These are phyloP conservation scores for Octopus sinensis DNA, from an alignment of 1,140 invertebrate species.

Conservation along the genomic window DNA sequence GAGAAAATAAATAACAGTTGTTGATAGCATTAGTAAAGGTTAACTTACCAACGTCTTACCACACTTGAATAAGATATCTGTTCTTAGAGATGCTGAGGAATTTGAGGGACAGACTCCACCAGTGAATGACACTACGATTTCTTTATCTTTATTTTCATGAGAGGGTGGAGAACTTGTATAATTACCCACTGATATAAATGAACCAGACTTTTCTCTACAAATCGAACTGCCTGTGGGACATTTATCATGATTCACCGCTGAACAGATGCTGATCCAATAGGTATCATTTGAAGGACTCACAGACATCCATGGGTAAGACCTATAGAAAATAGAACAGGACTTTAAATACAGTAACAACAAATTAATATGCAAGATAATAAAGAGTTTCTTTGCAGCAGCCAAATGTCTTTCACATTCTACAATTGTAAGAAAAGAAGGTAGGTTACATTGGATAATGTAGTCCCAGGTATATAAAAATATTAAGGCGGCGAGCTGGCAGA, in stretches of 20 bases:
- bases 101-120: slow-evolving; percentile 34
- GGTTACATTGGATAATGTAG: too few relatives aligned
- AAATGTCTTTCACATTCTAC: too few relatives aligned
- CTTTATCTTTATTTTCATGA: slow-evolving; percentile 24
- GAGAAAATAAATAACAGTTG: too few relatives aligned
- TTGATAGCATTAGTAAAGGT: not conserved
- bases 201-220: not conserved
- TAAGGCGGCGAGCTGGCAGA: too few relatives aligned
- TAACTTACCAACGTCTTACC: slow-evolving; percentile 40
- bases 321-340: not conserved
- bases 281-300: not conserved
- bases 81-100: slow-evolving; percentile 24
- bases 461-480: too few relatives aligned
- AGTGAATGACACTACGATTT: slow-evolving; percentile 29
- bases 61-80: slow-evolving; percentile 48
- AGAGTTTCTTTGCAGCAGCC: too few relatives aligned
- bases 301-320: not conserved
- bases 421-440: too few relatives aligned
- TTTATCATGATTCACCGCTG: not conserved
- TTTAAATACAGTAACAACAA: too few relatives aligned
- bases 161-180: not conserved
- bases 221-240: not conserved
- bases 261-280: not conserved
- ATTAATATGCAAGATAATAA: too few relatives aligned
- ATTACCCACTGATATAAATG: not conserved